These are phyloP conservation scores for Temnothorax ravouxi DNA, from an alignment of 2,888 invertebrate genomes.

Conservation along the genomic window DNA sequence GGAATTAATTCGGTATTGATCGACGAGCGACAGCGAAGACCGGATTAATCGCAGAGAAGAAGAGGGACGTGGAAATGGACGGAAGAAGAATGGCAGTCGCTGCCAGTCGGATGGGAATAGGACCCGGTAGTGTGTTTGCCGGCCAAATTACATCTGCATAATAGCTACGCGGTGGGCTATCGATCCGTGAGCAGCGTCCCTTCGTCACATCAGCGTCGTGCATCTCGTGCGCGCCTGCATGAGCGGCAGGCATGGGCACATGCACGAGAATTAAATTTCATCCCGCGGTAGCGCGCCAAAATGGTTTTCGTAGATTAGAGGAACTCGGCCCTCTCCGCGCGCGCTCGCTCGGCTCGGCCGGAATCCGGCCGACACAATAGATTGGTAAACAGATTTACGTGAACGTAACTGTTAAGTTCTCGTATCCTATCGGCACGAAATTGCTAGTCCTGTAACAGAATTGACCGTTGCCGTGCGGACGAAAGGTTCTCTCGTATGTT, in stretches of 20 bases:
- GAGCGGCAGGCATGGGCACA: slow-evolving; percentile 46
- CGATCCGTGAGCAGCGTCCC: slow-evolving; percentile 81
- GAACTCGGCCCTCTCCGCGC: slow-evolving; percentile 58
- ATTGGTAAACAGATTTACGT: slow-evolving; percentile 66
- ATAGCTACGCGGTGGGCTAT: slow-evolving; percentile 81
- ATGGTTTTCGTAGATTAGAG: slow-evolving; percentile 75
- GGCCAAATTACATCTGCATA: slow-evolving; percentile 84
- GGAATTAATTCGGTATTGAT: slow-evolving; percentile 73
- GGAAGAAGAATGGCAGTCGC: slow-evolving; percentile 75
- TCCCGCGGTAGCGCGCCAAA: slow-evolving; percentile 68
- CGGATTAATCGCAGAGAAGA: slow-evolving; percentile 42
- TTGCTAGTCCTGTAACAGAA: slow-evolving; percentile 62
- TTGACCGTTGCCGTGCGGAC: slow-evolving; percentile 61
- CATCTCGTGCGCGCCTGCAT: slow-evolving; percentile 70
- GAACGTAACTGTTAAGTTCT: slow-evolving; percentile 55
- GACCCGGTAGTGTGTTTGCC: slow-evolving; percentile 79
- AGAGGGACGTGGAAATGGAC: slow-evolving; percentile 60
- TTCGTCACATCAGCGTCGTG: slow-evolving; percentile 78
- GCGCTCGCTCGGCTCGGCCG: slow-evolving; percentile 62
- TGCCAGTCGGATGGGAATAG: slow-evolving; percentile 78
- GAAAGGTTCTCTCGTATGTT: slow-evolving; percentile 54
- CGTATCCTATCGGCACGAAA: slow-evolving; percentile 49
- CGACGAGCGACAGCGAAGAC: slow-evolving; percentile 43
- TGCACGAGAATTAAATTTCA: slow-evolving; percentile 75
- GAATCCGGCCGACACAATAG: slow-evolving; percentile 61